Evolutionary conservation across 1,140 invertebrate species (phyloP), one percentile per base, ranked within the genome.

Genomic region (Drosophila quadrilineata): DNA sequence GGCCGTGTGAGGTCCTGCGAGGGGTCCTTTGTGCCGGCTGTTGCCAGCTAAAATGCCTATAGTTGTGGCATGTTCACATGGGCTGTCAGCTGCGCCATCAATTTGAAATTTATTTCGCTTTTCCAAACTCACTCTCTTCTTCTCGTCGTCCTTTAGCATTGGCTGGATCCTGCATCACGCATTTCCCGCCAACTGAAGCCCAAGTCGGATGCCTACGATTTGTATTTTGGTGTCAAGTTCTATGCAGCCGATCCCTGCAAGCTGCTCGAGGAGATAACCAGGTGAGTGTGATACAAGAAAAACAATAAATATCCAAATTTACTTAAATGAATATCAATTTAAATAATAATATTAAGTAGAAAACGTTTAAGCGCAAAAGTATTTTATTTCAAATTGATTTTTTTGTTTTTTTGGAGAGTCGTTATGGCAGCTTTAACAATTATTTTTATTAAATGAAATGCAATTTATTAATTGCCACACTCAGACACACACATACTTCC

Each of bases 191-290:
- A 98, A 90, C 91, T 98, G 40, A 95, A 95, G 86, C 93, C 93
- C 36, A 92, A 92, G 24, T 91, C 92, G 63, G 94, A 96, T 70
- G 94, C 93, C 1, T 97, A 96, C 90, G 98, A 97, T 12, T 94
- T 99, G 67, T 97, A 99, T 89, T 99, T 99, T 88, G 96, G 97
- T 28, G 98, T 99, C 40, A 99, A 99, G 91, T 99, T 99, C 91
- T 99, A 99, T 90, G 97, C 98, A 0, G 97, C 97, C 1, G 98
- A 99, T 91, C 98, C 97, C 0, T 97, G 96, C 91, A 98, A 98
- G 88, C 92, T 99, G 43, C 92, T 97, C 31, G 97, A 98, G 91
- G 97, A 99, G 91, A 96, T 98, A 67, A 99, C 97, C 22, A 94
- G 96, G 96, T 97, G 90, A 91, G 90, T 73, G 4, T 12, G 10